Evolutionary conservation across 1,140 invertebrate species (phyloP), one percentile per base, ranked within the genome.

Genomic region (Pseudomyrmex concolor): DNA sequence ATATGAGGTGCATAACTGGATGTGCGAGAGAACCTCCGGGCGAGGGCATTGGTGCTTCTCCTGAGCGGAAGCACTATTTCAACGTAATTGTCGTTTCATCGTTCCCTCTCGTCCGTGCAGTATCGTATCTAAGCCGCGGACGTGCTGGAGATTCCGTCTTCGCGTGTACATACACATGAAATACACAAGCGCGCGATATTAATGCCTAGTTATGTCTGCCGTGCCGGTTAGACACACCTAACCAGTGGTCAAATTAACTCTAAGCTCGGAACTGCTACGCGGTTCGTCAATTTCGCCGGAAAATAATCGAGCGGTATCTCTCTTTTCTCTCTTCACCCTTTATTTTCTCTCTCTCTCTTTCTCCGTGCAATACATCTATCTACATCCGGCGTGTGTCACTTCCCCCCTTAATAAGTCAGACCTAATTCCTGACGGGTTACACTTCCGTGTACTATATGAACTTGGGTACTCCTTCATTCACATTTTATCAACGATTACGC

Each of bases 11-110:
- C 59, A 50, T 2, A 50, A n/a, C 48, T 68, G 71, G 34, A 72
- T 76, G 78, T 59, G 17, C 19, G 59, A 17, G 48, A 34, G 63
- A 43, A 48, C 12, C 34, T 34, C 34, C 22, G 45, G 45, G 78
- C 43, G 54, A 68, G 64, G 70, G 68, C 78, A 88, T 85, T 74
- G 87, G 86, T 71, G 78, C 87, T 76, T 57, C 84, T 88, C 66
- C 77, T 86, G 84, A 22, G 87, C 90, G 90, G 90, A 91, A 91
- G 88, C 86, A 89, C 89, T 91, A 91, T 91, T 91, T 91, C 90
- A 91, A 88, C 85, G 87, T 91, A 91, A 91, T 91, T 91, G 90
- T 91, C 84, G 86, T 84, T 84, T 85, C 87, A 87, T 89, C 89
- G 87, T 89, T 88, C 78, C 87, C 77, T 88, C 84, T 90, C 73